These are phyloP conservation scores for Eudasyphora cyanicolor DNA, from an alignment of 2,888 invertebrate species.

Conservation along the genomic window DNA sequence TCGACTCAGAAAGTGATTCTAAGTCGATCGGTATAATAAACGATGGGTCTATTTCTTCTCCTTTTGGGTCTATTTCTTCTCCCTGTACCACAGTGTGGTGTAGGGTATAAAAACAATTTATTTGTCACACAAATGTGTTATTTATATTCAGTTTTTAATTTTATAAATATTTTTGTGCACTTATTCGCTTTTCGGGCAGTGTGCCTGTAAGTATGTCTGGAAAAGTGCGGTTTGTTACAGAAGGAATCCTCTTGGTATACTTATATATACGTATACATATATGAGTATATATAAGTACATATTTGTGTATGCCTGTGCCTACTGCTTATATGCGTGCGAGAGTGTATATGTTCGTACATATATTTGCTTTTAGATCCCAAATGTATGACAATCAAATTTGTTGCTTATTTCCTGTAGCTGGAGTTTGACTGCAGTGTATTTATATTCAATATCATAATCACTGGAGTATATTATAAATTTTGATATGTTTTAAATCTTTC, in stretches of 20 bases:
- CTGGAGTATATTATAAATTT: slow-evolving; percentile 19
- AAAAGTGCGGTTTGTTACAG: background rate
- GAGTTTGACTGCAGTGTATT: background rate
- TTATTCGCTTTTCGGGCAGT: too few relatives aligned
- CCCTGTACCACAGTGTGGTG: too few relatives aligned
- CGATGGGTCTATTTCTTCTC: too few relatives aligned
- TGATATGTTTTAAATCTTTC: slow-evolving; percentile 23
- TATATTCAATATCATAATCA: slow-evolving; percentile 13
- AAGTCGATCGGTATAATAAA: too few relatives aligned
- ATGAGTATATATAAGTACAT: background rate
- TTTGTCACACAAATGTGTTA: too few relatives aligned
- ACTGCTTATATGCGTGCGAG: background rate
- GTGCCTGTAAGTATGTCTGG: background rate
- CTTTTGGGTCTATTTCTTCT: too few relatives aligned
- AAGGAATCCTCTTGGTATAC: background rate
- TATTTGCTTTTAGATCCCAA: slow-evolving; percentile 11
- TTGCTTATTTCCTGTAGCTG: slow-evolving; percentile 1
- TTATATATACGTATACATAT: too few relatives aligned
- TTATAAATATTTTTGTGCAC: too few relatives aligned
- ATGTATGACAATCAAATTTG: slow-evolving; percentile 43
- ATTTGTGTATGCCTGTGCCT: too few relatives aligned
- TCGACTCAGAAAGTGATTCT: too few relatives aligned
- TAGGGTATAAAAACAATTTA: too few relatives aligned
- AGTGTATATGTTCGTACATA: slow-evolving; percentile 3
- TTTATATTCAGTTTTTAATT: too few relatives aligned